These are phyloP conservation scores for Andrena hattorfiana DNA, from an alignment of 2,888 invertebrate genomes.

Conservation along the genomic window DNA sequence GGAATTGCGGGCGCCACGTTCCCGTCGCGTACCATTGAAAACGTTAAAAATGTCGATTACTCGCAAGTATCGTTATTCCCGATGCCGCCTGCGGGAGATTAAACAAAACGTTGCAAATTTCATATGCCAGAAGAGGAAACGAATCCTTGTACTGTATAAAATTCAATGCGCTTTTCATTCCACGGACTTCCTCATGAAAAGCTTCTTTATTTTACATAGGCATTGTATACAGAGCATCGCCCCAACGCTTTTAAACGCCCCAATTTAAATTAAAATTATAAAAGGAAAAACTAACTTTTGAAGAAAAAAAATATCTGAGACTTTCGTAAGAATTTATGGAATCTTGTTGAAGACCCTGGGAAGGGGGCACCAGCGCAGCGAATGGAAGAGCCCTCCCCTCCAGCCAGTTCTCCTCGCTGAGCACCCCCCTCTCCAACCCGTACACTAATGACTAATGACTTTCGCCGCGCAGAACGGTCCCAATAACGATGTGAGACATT, in stretches of 20 bases:
- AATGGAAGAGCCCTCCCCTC: constrained; percentile 40
- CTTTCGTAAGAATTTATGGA: not conserved
- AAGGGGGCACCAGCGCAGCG: constrained; percentile 2
- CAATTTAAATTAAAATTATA: no score
- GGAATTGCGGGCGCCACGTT: constrained; percentile 12
- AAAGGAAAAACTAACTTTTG: no score
- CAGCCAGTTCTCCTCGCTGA: constrained; percentile 4
- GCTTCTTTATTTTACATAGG: no score
- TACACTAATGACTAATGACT: constrained; percentile 28
- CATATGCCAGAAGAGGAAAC: not conserved
- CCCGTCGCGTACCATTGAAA: not conserved
- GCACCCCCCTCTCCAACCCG: not conserved
- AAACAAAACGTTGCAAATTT: not conserved
- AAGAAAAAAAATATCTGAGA: not conserved
- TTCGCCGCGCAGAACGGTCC: not conserved
- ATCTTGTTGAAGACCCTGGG: not conserved
- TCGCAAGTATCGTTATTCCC: not conserved
- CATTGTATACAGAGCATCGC: no score
- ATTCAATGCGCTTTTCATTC: no score
- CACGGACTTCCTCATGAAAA: no score
- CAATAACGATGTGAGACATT: not conserved
- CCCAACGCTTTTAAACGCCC: no score
- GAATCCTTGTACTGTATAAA: no score
- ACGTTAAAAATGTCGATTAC: constrained; percentile 36
- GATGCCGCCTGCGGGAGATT: not conserved